phyloP scores from a whole-genome alignment of 2,888 invertebrate species.

The Hirtodrosophila confusa region DNA sequence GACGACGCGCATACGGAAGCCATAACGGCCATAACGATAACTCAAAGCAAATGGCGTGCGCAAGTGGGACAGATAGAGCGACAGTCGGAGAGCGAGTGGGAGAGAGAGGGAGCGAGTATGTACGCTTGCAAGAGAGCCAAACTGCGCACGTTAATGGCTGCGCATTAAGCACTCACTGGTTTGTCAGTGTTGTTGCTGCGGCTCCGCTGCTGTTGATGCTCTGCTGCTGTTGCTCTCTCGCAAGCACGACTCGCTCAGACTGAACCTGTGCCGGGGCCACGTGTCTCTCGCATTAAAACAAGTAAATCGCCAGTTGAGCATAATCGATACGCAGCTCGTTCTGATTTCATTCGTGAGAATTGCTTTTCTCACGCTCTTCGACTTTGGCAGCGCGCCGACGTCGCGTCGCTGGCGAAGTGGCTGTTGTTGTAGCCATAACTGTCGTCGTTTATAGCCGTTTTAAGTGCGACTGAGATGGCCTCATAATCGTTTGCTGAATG shows the following conservation, averaged over 20 bases:
- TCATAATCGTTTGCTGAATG: slow-evolving; percentile 84
- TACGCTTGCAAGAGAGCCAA: slow-evolving; percentile 43
- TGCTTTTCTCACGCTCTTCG: slow-evolving; percentile 79
- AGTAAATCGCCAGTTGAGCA: slow-evolving; percentile 78
- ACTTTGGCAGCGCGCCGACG: slow-evolving; percentile 57
- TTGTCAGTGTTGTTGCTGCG: slow-evolving; percentile 21
- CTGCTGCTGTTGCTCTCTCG: slow-evolving; percentile 18
- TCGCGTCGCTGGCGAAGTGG: slow-evolving; percentile 47
- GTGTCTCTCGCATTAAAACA: slow-evolving; percentile 78
- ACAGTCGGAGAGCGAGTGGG: slow-evolving; percentile 14
- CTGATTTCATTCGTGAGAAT: slow-evolving; percentile 77
- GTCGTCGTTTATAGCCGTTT: slow-evolving; percentile 83
- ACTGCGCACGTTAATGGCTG: slow-evolving; percentile 69
- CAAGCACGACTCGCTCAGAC: slow-evolving; percentile 8
- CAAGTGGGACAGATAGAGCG: slow-evolving; percentile 63
- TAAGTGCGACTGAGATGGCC: slow-evolving; percentile 84
- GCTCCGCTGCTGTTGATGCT: slow-evolving; percentile 13
- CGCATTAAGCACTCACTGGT: slow-evolving; percentile 51
- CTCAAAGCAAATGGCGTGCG: slow-evolving; percentile 73
- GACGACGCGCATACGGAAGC: slow-evolving; percentile 82
- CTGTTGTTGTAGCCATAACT: slow-evolving; percentile 75
- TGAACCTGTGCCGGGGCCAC: slow-evolving; percentile 68
- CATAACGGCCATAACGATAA: slow-evolving; percentile 84
- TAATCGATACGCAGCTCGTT: slow-evolving; percentile 78
- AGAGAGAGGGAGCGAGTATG: slow-evolving; percentile 20